Evolutionary conservation across 2,888 invertebrate species (phyloP).

Genomic region (Cosmorhoe ocellata): DNA sequence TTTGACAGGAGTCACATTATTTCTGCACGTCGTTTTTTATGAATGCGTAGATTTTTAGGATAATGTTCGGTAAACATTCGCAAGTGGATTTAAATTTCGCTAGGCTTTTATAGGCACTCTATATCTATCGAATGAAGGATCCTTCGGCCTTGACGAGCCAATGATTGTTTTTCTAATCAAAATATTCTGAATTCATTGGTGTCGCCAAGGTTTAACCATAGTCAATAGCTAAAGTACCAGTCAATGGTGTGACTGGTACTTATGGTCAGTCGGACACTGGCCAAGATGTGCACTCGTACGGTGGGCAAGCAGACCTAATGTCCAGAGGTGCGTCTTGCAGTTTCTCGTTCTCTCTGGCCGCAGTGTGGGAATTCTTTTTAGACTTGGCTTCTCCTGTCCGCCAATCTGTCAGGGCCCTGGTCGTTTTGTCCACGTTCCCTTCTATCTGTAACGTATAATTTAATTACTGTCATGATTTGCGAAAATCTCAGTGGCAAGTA

Average conservation of each 20-base stretch:
- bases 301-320: constrained; percentile 60
- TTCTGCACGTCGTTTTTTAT: too few relatives aligned
- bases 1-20: too few relatives aligned
- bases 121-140: constrained; percentile 51
- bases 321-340: constrained; percentile 88
- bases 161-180: constrained; percentile 23
- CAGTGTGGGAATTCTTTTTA: constrained; percentile 93
- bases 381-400: constrained; percentile 93
- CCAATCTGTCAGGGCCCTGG: constrained; percentile 91
- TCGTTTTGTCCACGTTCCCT: constrained; percentile 92
- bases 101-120: constrained; percentile 46
- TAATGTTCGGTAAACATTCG: constrained; percentile 36
- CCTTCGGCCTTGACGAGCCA: constrained; percentile 53
- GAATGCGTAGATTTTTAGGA: neutral
- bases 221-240: neutral
- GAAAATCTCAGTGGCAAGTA: too few relatives aligned
- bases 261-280: too few relatives aligned
- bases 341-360: constrained; percentile 95
- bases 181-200: constrained; percentile 18
- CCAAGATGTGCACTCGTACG: too few relatives aligned
- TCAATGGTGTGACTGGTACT: too few relatives aligned
- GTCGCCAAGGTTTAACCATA: constrained; percentile 21
- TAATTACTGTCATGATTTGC: too few relatives aligned
- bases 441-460: constrained; percentile 81
- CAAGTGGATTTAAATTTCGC: constrained; percentile 44